phyloP scores from a whole-genome alignment of 2,797 vertebrate genomes.

The Onychomys leucogaster region DNA sequence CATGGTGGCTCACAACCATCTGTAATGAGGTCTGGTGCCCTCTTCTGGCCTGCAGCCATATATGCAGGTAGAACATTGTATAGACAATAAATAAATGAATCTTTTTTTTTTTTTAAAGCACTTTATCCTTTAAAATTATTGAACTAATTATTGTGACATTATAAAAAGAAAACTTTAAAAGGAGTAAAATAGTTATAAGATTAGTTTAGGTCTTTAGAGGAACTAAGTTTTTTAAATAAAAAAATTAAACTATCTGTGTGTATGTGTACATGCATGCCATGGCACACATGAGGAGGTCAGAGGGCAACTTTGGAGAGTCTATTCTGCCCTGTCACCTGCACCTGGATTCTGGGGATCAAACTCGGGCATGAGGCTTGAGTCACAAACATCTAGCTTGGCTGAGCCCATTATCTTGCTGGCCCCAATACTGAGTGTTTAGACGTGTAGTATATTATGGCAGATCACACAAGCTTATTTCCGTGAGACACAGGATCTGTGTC shows the following conservation, averaged over 20 bases:
- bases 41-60: no score
- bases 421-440: conserved; percentile 18
- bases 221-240: conserved; percentile 37
- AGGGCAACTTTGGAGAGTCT: neutral
- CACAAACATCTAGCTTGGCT: neutral
- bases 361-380: neutral
- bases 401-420: neutral
- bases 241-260: neutral
- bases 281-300: neutral
- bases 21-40: no score
- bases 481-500: neutral
- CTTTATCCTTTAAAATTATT: no score
- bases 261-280: neutral
- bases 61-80: no score
- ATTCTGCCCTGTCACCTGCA: neutral
- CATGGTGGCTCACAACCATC: no score
- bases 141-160: no score
- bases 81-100: no score
- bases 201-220: conserved; percentile 42
- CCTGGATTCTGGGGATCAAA: no score
- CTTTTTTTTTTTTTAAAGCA: no score
- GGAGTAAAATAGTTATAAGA: no score
- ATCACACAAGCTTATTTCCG: conserved; percentile 22
- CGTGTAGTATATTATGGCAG: neutral
- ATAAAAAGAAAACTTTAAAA: no score